phyloP scores from a whole-genome alignment of 2,888 invertebrate species.

The Beris chalybata region DNA sequence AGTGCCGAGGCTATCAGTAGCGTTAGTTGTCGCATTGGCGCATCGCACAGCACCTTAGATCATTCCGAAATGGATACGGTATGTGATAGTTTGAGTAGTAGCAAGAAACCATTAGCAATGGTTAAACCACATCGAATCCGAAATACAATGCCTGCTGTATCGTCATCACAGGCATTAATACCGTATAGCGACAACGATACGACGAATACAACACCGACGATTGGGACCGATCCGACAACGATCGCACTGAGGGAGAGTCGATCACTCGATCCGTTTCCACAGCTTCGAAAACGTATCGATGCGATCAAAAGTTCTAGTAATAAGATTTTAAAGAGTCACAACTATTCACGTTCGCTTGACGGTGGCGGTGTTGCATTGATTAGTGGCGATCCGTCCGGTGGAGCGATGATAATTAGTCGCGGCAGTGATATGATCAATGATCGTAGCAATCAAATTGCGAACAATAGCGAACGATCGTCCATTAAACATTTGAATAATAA shows the following conservation, averaged over 20 bases:
- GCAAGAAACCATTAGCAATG: constrained; percentile 54
- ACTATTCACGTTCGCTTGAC: constrained; percentile 53
- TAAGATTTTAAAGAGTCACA: constrained; percentile 50
- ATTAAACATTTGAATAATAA: constrained; percentile 55
- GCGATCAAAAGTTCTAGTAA: constrained; percentile 47
- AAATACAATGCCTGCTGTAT: constrained; percentile 59
- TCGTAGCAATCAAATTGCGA: constrained; percentile 45
- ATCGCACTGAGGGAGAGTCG: constrained; percentile 61
- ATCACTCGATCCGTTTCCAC: constrained; percentile 68
- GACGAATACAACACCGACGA: constrained; percentile 43
- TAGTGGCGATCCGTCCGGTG: constrained; percentile 34
- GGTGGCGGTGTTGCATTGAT: constrained; percentile 45
- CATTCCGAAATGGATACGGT: constrained; percentile 54
- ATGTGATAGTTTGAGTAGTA: constrained; percentile 49
- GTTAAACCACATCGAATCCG: constrained; percentile 59
- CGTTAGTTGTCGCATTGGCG: constrained; percentile 31
- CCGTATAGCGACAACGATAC: constrained; percentile 5
- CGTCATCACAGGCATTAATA: not conserved
- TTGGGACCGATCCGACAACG: constrained; percentile 20
- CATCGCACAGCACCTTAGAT: constrained; percentile 51
- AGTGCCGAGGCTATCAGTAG: constrained; percentile 20
- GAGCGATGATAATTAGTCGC: constrained; percentile 14
- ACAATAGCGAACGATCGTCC: constrained; percentile 38
- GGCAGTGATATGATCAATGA: constrained; percentile 22
- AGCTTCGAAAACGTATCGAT: constrained; percentile 48